Conservation (phyloP, 2,797 vertebrate genomes). For the Uromys caudimaculatus region DNA sequence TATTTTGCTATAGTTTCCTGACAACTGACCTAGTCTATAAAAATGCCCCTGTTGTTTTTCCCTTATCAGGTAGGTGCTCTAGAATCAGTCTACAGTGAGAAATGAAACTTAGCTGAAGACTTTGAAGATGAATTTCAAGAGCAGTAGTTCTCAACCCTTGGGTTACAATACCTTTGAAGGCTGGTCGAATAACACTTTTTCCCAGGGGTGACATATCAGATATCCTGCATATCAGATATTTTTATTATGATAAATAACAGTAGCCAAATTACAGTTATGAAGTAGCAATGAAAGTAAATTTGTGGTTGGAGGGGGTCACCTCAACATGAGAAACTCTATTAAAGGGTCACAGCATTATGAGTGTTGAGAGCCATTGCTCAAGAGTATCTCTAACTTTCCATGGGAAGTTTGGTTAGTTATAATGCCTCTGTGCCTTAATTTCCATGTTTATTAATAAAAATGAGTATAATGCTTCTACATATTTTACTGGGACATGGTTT, state of each 20-base stretch:
- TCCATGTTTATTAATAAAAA: slow-evolving; percentile 39
- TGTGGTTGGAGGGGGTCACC: neutral
- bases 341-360: neutral
- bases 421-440: neutral
- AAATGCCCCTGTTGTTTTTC: neutral
- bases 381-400: neutral
- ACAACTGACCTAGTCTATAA: neutral
- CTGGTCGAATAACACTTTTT: neutral
- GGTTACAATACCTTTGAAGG: neutral
- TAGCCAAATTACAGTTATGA: neutral
- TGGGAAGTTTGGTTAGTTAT: neutral
- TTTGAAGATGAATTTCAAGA: neutral
- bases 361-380: neutral
- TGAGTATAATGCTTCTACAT: neutral
- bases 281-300: neutral
- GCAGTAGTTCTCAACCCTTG: neutral
- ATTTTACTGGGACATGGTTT: slow-evolving; percentile 1
- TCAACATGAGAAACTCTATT: neutral
- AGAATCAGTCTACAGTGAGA: neutral
- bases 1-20: neutral
- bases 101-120: neutral
- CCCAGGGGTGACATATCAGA: neutral
- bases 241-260: neutral
- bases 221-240: neutral
- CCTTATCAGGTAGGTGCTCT: neutral